Percentiles rank a stretch among this genome's conserved stretches.
These are phyloP conservation scores for Muschampia plurimacula DNA, from an alignment of 2,888 invertebrate genomes.

Conservation along the genomic window DNA sequence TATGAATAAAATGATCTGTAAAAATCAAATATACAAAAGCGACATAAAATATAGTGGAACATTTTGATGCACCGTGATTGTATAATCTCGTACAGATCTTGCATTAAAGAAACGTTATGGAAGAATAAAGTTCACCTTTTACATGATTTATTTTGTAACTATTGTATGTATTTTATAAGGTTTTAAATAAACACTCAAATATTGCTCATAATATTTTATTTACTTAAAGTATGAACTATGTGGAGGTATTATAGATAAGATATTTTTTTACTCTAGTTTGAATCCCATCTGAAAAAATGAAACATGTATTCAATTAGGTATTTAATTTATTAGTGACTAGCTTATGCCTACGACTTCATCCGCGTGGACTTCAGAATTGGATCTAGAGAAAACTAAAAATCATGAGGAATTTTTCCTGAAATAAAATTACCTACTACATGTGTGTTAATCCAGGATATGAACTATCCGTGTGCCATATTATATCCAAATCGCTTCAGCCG, in stretches of 20 bases:
- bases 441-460: too few relatives aligned
- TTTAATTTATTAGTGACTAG: too few relatives aligned
- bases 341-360: too few relatives aligned
- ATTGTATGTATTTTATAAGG: slow-evolving; percentile 26
- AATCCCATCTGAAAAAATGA: slow-evolving; percentile 62
- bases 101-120: background rate
- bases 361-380: too few relatives aligned
- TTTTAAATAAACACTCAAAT: slow-evolving; percentile 31
- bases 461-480: too few relatives aligned
- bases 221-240: slow-evolving; percentile 22
- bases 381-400: too few relatives aligned
- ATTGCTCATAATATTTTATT: slow-evolving; percentile 18
- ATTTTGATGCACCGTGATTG: background rate
- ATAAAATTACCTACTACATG: too few relatives aligned
- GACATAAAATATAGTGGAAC: too few relatives aligned
- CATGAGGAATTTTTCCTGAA: too few relatives aligned
- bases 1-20: too few relatives aligned
- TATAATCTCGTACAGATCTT: background rate
- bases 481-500: too few relatives aligned
- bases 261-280: slow-evolving; percentile 43
- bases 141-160: slow-evolving; percentile 16
- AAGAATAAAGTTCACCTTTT: background rate
- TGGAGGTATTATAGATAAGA: slow-evolving; percentile 9
- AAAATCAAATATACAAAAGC: too few relatives aligned
- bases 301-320: background rate